Conservation (phyloP, 2,888 invertebrate genomes). For the Gymnosoma rotundatum region DNA sequence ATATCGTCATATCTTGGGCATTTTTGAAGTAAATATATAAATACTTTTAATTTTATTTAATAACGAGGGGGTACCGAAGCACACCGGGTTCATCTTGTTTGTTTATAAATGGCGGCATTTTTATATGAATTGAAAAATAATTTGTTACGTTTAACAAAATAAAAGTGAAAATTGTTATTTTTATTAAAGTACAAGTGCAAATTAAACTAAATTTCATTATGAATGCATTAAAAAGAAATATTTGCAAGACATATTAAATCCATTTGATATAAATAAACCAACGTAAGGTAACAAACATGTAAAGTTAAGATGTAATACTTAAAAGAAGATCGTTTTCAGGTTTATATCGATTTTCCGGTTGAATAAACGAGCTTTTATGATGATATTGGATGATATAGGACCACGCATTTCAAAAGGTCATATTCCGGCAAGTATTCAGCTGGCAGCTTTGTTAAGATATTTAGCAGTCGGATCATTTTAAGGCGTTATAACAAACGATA, state of each 20-base stretch:
- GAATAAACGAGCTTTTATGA: not conserved
- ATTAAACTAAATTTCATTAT: too few relatives aligned
- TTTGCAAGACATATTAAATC: not conserved
- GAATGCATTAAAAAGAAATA: not conserved
- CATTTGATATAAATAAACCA: not conserved
- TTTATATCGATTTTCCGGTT: not conserved
- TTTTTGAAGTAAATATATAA: too few relatives aligned
- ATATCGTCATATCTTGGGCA: too few relatives aligned
- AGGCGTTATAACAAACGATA: conserved; percentile 16
- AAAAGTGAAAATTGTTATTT: not conserved
- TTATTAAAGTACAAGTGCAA: not conserved
- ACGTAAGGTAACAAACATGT: not conserved
- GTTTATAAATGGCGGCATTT: too few relatives aligned
- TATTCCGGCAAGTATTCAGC: too few relatives aligned
- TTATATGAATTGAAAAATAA: not conserved
- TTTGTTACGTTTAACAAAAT: too few relatives aligned
- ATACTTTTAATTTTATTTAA: too few relatives aligned
- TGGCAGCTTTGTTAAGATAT: not conserved
- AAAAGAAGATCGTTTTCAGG: not conserved
- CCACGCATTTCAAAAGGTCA: not conserved
- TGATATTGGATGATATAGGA: not conserved
- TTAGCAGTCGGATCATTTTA: conserved; percentile 22
- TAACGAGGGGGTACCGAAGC: too few relatives aligned
- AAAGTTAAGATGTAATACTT: not conserved
- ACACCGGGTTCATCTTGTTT: too few relatives aligned